phyloP scores from a whole-genome alignment of 1,140 invertebrate species.

The Mycetomoellerius zeteki region DNA sequence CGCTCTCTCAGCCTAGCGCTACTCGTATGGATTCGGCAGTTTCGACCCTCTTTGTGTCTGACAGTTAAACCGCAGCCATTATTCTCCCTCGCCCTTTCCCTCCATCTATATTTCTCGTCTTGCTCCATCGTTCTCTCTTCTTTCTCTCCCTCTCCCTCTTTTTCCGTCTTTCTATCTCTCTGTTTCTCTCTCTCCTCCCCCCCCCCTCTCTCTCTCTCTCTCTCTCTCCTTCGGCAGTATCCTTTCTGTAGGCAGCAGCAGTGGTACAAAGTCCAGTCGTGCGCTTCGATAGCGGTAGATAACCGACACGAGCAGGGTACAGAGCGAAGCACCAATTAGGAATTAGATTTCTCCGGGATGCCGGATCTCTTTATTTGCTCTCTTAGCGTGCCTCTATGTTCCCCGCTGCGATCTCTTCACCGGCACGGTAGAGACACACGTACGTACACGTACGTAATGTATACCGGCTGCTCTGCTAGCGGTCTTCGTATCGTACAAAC shows the following conservation, averaged over 20 bases:
- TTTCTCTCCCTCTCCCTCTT: neutral
- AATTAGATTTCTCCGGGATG: constrained; percentile 79
- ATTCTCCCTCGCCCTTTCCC: constrained; percentile 66
- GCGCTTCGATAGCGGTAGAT: constrained; percentile 77
- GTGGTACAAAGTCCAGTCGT: constrained; percentile 71
- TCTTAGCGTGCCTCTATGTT: constrained; percentile 74
- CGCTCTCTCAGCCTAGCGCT: constrained; percentile 49
- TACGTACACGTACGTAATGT: constrained; percentile 63
- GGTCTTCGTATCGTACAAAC: constrained; percentile 47
- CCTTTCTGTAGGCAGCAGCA: constrained; percentile 63
- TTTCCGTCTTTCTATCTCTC: neutral
- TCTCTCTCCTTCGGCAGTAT: constrained; percentile 52
- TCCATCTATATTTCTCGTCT: constrained; percentile 58
- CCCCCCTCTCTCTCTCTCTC: neutral
- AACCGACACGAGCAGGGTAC: constrained; percentile 76
- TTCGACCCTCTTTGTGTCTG: constrained; percentile 75
- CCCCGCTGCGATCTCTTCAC: constrained; percentile 74
- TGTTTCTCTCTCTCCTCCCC: neutral
- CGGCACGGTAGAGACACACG: constrained; percentile 56
- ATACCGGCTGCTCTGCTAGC: constrained; percentile 50
- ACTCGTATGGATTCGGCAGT: constrained; percentile 75
- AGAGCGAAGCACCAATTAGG: constrained; percentile 78
- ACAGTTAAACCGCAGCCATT: constrained; percentile 78
- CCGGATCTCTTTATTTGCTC: constrained; percentile 78
- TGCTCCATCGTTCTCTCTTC: constrained; percentile 10